Evolutionary conservation across 2,797 vertebrate species (phyloP).

Genomic region (Morelia viridis): DNA sequence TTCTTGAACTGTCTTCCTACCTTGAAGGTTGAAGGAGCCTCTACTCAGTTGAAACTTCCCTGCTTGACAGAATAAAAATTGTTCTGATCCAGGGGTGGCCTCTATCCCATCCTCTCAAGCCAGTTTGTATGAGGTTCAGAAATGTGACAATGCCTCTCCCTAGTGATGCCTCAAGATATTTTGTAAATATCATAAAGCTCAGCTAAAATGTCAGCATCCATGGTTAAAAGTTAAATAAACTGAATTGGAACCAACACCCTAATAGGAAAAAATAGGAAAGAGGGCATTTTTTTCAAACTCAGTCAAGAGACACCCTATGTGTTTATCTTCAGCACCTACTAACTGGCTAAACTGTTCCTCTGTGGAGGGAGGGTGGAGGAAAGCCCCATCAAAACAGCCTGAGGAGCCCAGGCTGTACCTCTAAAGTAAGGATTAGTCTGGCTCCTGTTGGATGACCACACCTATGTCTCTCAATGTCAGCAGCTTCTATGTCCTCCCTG

Average conservation of each 20-base stretch:
- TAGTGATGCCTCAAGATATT: background rate
- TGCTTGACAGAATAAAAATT: background rate
- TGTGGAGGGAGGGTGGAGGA: background rate
- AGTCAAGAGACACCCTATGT: background rate
- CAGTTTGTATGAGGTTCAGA: background rate
- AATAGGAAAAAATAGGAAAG: background rate
- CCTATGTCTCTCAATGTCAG: background rate
- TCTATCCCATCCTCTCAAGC: background rate
- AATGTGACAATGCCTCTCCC: background rate
- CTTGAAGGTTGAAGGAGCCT: background rate
- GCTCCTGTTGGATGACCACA: background rate
- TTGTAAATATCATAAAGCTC: background rate
- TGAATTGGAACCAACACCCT: background rate
- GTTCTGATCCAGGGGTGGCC: background rate
- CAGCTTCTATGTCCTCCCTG: background rate
- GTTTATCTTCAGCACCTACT: background rate
- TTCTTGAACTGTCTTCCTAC: background rate
- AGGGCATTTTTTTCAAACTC: background rate
- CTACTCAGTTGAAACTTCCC: background rate
- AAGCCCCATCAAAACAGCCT: background rate
- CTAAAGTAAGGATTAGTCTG: background rate
- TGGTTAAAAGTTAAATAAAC: background rate
- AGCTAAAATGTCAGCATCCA: background rate
- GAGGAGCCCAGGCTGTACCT: background rate
- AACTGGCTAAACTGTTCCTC: background rate